Conservation (phyloP, 2,797 vertebrate genomes). For the Dallia pectoralis region DNA sequence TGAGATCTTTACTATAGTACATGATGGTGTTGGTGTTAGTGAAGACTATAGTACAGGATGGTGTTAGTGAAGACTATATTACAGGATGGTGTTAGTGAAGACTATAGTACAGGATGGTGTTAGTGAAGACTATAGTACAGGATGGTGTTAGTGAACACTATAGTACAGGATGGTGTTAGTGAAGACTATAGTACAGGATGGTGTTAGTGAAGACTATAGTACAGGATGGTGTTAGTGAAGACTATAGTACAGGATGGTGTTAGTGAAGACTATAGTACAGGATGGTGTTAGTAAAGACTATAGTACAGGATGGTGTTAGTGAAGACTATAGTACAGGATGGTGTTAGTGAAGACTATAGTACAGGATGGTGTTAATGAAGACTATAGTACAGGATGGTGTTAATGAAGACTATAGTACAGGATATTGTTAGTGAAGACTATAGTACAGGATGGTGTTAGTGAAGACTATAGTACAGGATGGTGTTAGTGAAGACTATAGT, state of each 20-base stretch:
- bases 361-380: too few relatives aligned
- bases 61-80: constrained; percentile 60
- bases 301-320: constrained; percentile 54
- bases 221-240: constrained; percentile 58
- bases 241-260: constrained; percentile 53
- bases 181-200: constrained; percentile 51
- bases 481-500: constrained; percentile 60
- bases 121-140: constrained; percentile 58
- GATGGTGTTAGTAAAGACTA: too few relatives aligned
- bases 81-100: constrained; percentile 56
- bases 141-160: constrained; percentile 45
- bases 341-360: constrained; percentile 55
- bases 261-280: constrained; percentile 56
- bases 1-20: constrained; percentile 48
- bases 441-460: too few relatives aligned
- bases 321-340: constrained; percentile 51
- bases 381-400: constrained; percentile 39
- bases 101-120: constrained; percentile 41
- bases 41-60: constrained; percentile 20
- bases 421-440: constrained; percentile 53
- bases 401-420: constrained; percentile 58
- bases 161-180: constrained; percentile 54
- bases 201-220: constrained; percentile 46
- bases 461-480: constrained; percentile 21
- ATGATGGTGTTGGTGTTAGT: constrained; percentile 43